Conservation (phyloP, 2,797 vertebrate genomes). For the Sylvia borin region DNA sequence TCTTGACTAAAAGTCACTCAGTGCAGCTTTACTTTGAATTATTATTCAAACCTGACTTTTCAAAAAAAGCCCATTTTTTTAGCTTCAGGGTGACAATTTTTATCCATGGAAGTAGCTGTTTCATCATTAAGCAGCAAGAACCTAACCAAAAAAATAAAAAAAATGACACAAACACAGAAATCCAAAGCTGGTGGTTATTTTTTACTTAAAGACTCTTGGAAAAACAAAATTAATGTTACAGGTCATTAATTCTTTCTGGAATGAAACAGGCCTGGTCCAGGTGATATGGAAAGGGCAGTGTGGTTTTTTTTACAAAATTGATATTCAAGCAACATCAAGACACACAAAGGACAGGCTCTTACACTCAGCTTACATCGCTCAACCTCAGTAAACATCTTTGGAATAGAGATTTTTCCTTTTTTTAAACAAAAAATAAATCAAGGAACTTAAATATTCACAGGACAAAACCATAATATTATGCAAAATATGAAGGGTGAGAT, state of each 20-base stretch:
- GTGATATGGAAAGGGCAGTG: not conserved
- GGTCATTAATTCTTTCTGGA: not conserved
- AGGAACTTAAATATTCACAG: conserved; percentile 22
- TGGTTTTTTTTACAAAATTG: not conserved
- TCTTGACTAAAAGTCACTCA: not conserved
- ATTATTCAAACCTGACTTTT: not conserved
- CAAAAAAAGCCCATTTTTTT: not conserved
- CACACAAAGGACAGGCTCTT: not conserved
- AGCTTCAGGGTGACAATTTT: not conserved
- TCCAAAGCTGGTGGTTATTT: not conserved
- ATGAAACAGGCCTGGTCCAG: not conserved
- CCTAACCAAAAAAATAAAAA: not conserved
- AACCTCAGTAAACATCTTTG: conserved; percentile 17
- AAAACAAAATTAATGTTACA: not conserved
- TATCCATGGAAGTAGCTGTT: not conserved
- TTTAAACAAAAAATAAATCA: not conserved
- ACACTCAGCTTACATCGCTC: not conserved
- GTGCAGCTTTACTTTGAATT: not conserved
- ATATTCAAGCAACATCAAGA: not conserved
- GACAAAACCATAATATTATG: not conserved
- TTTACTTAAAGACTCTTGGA: not conserved
- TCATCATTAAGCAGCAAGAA: not conserved
- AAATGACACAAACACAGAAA: not conserved
- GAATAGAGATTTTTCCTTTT: not conserved
- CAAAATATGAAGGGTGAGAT: not conserved